Evolutionary conservation across 2,113 vertebrate species (phyloP).

Genomic region (Triplophysa tibetana): DNA sequence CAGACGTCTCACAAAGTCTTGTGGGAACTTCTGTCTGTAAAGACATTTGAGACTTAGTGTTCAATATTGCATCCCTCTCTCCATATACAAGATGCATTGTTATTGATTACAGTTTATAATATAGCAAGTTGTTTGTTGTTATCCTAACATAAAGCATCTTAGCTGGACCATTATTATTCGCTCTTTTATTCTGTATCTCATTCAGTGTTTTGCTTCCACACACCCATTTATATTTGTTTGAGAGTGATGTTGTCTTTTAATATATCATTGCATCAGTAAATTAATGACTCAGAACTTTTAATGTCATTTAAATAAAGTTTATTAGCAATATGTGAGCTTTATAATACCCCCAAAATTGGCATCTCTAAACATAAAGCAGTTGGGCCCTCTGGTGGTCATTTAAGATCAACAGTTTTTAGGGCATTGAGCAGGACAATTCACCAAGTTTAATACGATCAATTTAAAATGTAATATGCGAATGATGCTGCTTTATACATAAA

Average conservation of each 20-base stretch:
- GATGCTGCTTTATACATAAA: too few species aligned
- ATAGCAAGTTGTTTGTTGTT: too few species aligned
- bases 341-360: neutral
- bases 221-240: neutral
- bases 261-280: neutral
- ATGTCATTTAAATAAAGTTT: neutral
- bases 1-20: conserved; percentile 16
- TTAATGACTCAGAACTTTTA: neutral
- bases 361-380: neutral
- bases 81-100: neutral
- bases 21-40: neutral
- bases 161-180: too few species aligned
- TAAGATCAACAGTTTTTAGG: neutral
- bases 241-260: neutral
- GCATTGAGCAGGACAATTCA: neutral
- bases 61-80: too few species aligned
- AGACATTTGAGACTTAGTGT: too few species aligned
- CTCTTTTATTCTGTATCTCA: too few species aligned
- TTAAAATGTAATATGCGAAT: too few species aligned
- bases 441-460: neutral
- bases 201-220: too few species aligned
- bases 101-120: neutral
- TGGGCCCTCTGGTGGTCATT: conserved; percentile 7
- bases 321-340: neutral
- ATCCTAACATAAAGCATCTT: too few species aligned